A percentile compares a stretch with the other conserved stretches of the same genome.
These are phyloP conservation scores for Muscidifurax raptorellus DNA, from an alignment of 1,140 invertebrate genomes.

Conservation along the genomic window DNA sequence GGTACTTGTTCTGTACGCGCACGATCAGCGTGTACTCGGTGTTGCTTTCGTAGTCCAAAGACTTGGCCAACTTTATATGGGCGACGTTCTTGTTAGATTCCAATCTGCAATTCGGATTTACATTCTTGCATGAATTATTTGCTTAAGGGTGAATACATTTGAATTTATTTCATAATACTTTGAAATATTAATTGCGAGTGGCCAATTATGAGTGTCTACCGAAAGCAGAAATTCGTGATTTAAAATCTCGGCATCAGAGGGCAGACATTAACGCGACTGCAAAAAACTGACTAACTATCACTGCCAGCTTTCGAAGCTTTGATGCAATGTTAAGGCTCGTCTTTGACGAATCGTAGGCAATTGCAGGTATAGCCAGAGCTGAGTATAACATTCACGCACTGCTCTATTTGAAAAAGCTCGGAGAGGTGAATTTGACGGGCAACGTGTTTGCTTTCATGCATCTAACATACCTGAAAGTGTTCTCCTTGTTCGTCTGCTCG, in stretches of 20 bases:
- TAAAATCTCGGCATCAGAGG: background rate
- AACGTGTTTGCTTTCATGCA: background rate
- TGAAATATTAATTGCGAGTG: background rate
- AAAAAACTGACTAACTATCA: too few species aligned
- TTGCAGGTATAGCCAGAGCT: too few species aligned
- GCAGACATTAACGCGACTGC: too few species aligned
- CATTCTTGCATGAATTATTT: background rate
- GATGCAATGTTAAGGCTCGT: too few species aligned
- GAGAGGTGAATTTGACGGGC: background rate
- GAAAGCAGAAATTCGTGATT: conserved; percentile 48
- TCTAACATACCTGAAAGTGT: conserved; percentile 79
- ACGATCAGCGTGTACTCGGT: conserved; percentile 89
- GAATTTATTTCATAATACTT: background rate
- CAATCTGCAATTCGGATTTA: conserved; percentile 67
- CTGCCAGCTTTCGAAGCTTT: too few species aligned
- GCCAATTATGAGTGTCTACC: too few species aligned
- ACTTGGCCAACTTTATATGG: conserved; percentile 82
- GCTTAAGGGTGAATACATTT: background rate
- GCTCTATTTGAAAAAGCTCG: background rate
- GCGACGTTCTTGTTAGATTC: conserved; percentile 82
- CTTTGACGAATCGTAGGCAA: too few species aligned
- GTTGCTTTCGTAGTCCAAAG: conserved; percentile 89
- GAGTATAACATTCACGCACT: background rate
- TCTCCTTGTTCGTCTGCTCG: conserved; percentile 88
- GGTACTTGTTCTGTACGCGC: conserved; percentile 87